Conservation (phyloP, 2,113 vertebrate species). For the Melanocharis versteri region DNA sequence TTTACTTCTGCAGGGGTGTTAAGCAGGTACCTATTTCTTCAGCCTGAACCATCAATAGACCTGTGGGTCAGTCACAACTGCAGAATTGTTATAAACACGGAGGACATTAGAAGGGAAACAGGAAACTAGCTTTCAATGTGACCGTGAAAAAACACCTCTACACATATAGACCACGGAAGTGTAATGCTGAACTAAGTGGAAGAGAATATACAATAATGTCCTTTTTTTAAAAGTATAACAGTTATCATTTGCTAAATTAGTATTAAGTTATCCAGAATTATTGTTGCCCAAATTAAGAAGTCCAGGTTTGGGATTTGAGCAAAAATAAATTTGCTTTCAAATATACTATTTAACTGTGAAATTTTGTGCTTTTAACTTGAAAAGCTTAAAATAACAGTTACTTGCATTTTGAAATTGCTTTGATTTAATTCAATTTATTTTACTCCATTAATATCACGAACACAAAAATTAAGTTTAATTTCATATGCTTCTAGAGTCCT, state of each 20-base stretch:
- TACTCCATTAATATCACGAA: background rate
- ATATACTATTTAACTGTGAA: background rate
- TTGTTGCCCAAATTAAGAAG: background rate
- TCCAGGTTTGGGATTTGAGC: background rate
- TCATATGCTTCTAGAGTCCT: background rate
- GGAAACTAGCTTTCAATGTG: background rate
- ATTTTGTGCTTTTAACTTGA: background rate
- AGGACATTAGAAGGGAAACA: background rate
- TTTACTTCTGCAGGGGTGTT: background rate
- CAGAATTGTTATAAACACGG: background rate
- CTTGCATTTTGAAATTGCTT: background rate
- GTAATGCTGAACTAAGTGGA: background rate
- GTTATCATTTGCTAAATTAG: background rate
- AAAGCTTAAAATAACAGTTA: background rate
- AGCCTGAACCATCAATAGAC: background rate
- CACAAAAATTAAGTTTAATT: background rate
- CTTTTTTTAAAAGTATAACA: background rate
- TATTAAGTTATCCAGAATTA: background rate
- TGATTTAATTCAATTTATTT: background rate
- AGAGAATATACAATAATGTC: background rate
- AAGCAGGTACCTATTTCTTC: background rate
- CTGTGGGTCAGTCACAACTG: background rate
- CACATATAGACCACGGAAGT: background rate
- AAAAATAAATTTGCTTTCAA: background rate
- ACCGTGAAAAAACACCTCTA: background rate